Evolutionary conservation across 2,113 vertebrate species (phyloP).

Genomic region (Blennius ocellaris): DNA sequence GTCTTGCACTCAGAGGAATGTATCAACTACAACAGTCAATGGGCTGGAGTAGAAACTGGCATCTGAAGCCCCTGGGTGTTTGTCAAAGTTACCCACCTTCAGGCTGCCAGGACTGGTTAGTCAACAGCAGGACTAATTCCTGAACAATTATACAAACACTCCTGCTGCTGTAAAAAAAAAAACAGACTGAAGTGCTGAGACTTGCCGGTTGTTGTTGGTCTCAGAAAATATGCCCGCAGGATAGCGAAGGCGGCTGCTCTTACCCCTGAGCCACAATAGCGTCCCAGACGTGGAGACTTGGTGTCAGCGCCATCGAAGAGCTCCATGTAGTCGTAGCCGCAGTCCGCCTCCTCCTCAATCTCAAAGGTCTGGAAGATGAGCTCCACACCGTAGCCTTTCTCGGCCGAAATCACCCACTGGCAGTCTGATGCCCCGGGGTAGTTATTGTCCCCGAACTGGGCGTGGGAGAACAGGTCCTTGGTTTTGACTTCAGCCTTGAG

Average conservation of each 20-base stretch:
- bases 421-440: conserved; percentile 93
- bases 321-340: conserved; percentile 97
- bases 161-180: conserved; percentile 4
- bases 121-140: conserved; percentile 8
- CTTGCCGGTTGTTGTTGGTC: neutral
- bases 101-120: conserved; percentile 21
- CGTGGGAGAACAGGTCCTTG: conserved; percentile 95
- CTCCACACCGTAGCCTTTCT: conserved; percentile 95
- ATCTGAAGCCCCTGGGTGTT: conserved; percentile 25
- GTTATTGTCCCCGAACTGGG: conserved; percentile 96
- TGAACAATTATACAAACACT: neutral
- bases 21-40: conserved; percentile 46
- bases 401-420: conserved; percentile 93
- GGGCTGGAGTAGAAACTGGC: conserved; percentile 22
- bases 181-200: neutral
- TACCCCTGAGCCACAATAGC: conserved; percentile 97
- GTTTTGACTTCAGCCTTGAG: conserved; percentile 93
- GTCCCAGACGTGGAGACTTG: conserved; percentile 91
- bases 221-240: neutral
- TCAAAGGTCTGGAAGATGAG: conserved; percentile 97
- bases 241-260: conserved; percentile 57
- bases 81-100: conserved; percentile 12
- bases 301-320: conserved; percentile 92
- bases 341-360: conserved; percentile 95
- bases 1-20: conserved; percentile 42